Evolutionary conservation across 2,113 vertebrate species (phyloP).

Genomic region (Lophotis ruficrista): DNA sequence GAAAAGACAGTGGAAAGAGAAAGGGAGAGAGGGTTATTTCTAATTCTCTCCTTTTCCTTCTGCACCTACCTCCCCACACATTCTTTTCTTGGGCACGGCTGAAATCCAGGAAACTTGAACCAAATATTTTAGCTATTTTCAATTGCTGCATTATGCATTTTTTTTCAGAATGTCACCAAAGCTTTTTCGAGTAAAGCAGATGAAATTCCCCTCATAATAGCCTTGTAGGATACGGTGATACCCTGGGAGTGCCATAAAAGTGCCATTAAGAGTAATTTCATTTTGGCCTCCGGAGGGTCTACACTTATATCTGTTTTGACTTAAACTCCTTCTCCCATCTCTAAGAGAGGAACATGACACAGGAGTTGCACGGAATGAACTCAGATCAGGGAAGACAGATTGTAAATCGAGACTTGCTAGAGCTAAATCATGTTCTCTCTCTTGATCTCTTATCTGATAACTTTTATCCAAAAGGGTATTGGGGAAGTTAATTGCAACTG

Average conservation of each 20-base stretch:
- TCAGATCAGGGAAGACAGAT: slow-evolving; percentile 3
- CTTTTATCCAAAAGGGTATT: slow-evolving; percentile 16
- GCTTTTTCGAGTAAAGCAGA: not conserved
- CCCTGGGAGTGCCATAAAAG: slow-evolving; percentile 3
- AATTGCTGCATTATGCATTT: slow-evolving; percentile 38
- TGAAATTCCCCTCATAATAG: slow-evolving; percentile 22
- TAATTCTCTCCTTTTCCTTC: not conserved
- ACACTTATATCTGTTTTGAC: not conserved
- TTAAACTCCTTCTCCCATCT: slow-evolving; percentile 23
- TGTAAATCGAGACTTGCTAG: slow-evolving; percentile 9
- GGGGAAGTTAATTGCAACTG: slow-evolving; percentile 9
- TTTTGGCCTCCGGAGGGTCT: not conserved
- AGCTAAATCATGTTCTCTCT: not conserved
- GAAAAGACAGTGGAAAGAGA: not conserved
- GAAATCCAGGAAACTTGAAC: not conserved
- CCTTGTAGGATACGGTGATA: slow-evolving; percentile 5
- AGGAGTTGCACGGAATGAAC: not conserved
- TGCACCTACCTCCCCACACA: not conserved
- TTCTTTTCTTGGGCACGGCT: not conserved
- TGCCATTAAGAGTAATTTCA: slow-evolving; percentile 12
- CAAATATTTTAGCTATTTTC: slow-evolving; percentile 38
- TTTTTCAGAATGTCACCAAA: slow-evolving; percentile 19
- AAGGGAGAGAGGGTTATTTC: not conserved
- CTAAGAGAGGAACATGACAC: not conserved
- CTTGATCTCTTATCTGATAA: not conserved